Conservation (phyloP, 1,140 invertebrate genomes). For the Andrena cerasifolii region DNA sequence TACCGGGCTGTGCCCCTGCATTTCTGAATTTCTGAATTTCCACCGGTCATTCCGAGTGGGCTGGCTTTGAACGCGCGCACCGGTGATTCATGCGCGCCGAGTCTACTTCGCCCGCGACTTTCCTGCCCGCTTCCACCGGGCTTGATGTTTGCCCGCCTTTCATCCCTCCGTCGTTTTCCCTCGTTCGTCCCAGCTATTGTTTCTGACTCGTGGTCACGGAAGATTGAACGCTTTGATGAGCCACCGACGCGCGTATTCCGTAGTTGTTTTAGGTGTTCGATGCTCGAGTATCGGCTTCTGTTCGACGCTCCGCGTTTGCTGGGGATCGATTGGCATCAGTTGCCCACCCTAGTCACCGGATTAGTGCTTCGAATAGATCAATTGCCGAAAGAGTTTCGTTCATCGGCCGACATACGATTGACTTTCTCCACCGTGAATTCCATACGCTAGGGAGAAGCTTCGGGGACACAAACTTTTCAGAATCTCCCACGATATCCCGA, state of each 20-base stretch:
- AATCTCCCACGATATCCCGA: too few species aligned
- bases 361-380: too few species aligned
- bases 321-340: too few species aligned
- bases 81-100: conserved; percentile 6
- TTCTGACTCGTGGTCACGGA: not conserved
- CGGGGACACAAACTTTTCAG: too few species aligned
- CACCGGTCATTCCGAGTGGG: conserved; percentile 34
- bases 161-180: not conserved
- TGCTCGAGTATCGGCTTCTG: too few species aligned
- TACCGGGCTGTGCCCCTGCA: conserved; percentile 40
- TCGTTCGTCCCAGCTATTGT: conserved; percentile 10
- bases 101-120: conserved; percentile 9
- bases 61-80: conserved; percentile 57
- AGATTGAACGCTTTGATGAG: conserved; percentile 2
- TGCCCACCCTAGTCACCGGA: too few species aligned
- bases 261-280: not conserved
- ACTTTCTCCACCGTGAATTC: too few species aligned
- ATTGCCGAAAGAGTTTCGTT: too few species aligned
- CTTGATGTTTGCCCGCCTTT: not conserved
- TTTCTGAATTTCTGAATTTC: conserved; percentile 59
- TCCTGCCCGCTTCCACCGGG: not conserved
- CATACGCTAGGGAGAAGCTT: too few species aligned
- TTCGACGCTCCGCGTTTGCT: too few species aligned
- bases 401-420: too few species aligned
- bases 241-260: not conserved